Evolutionary conservation across 2,888 invertebrate species (phyloP).

Genomic region (Allophyes oxyacanthae): DNA sequence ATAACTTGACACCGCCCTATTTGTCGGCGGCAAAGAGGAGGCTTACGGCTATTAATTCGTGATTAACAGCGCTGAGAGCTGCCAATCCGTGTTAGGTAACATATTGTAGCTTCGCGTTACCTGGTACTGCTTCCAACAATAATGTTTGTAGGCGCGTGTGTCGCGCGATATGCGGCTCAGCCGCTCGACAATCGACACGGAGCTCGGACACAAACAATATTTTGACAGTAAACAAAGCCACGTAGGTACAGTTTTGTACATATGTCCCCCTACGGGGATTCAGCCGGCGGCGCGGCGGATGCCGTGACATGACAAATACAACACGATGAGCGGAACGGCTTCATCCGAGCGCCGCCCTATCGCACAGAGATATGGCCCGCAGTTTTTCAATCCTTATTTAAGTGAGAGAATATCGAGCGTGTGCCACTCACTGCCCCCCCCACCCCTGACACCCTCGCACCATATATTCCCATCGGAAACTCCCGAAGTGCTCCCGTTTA

Average conservation of each 20-base stretch:
- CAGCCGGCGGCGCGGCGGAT: not conserved
- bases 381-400: slow-evolving; percentile 54
- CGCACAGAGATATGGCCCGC: slow-evolving; percentile 41
- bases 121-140: not conserved
- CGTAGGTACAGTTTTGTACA: not conserved
- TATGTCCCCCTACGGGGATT: not conserved
- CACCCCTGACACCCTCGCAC: slow-evolving; percentile 1
- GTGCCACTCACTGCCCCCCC: not conserved
- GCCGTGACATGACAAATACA: slow-evolving; percentile 16
- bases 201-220: not conserved
- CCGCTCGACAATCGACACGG: not conserved
- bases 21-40: not conserved
- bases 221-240: not conserved
- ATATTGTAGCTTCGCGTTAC: not conserved
- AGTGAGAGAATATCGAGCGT: slow-evolving; percentile 46
- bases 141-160: not conserved
- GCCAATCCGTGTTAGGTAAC: too few relatives aligned
- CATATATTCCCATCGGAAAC: slow-evolving; percentile 25
- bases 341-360: slow-evolving; percentile 13
- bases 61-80: slow-evolving; percentile 1
- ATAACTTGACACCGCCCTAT: slow-evolving; percentile 1
- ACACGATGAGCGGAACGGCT: slow-evolving; percentile 10
- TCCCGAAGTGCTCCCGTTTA: slow-evolving; percentile 30
- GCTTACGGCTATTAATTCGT: slow-evolving; percentile 7
- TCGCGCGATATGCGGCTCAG: not conserved